A percentile compares a stretch with the other conserved stretches of the same genome.
Conservation (phyloP, 2,888 invertebrate species). For the Heteromyza rotundicornis region DNA sequence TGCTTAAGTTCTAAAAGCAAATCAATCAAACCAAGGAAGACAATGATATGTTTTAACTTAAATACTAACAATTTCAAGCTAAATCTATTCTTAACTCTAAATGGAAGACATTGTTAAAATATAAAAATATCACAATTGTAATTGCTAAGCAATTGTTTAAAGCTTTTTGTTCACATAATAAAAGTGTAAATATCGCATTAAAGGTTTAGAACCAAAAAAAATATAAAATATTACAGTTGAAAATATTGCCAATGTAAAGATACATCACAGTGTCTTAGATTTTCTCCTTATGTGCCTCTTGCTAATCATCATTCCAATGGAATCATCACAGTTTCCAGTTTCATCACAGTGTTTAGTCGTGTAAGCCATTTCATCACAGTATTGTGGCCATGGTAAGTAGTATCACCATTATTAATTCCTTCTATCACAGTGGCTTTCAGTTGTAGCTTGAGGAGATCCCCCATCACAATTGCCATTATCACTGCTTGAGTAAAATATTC, state of each 20-base stretch:
- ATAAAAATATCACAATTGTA: constrained; percentile 9
- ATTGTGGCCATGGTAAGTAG: no score
- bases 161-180: not conserved
- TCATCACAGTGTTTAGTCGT: not conserved
- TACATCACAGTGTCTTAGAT: no score
- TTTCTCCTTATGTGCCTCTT: no score
- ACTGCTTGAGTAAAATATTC: no score
- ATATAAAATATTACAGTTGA: not conserved
- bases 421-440: no score
- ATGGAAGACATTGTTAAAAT: not conserved
- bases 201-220: not conserved
- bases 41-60: not conserved
- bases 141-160: constrained; percentile 6
- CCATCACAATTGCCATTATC: no score
- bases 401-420: no score
- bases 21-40: not conserved
- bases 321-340: not conserved
- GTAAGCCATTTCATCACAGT: not conserved
- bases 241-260: not conserved
- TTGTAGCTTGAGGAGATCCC: no score
- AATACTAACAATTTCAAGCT: not conserved
- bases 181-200: not conserved
- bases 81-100: not conserved
- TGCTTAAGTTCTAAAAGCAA: constrained; percentile 2
- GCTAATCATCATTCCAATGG: not conserved